A percentile compares a stretch with the other conserved stretches of the same genome.
These are phyloP conservation scores for Silurus asotus DNA, from an alignment of 2,113 vertebrate species.

Conservation along the genomic window DNA sequence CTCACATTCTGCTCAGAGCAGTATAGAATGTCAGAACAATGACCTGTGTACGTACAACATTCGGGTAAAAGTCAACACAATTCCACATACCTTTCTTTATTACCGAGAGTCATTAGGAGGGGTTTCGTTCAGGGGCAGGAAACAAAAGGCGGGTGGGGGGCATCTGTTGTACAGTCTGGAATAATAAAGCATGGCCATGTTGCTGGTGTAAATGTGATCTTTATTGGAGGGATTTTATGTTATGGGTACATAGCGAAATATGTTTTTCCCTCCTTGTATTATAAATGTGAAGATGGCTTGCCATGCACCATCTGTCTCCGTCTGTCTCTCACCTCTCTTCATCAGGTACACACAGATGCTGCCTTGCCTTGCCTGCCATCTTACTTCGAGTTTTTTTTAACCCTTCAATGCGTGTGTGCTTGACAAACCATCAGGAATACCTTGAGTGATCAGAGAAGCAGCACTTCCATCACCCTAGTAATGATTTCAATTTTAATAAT, in stretches of 20 bases:
- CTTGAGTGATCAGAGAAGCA: neutral
- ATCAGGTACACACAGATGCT: conserved; percentile 23
- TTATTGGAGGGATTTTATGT: conserved; percentile 2
- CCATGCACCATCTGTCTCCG: conserved; percentile 13
- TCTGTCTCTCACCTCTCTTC: conserved; percentile 32
- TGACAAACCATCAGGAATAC: neutral
- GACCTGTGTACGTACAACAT: conserved; percentile 41
- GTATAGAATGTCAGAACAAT: conserved; percentile 50
- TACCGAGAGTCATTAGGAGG: neutral
- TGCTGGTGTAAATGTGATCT: neutral
- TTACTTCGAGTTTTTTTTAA: neutral
- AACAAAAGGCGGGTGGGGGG: neutral
- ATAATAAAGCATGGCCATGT: neutral
- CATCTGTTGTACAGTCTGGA: conserved; percentile 10
- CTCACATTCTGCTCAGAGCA: conserved; percentile 42
- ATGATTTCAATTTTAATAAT: neutral
- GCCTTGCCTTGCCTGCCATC: neutral
- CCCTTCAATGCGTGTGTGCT: neutral
- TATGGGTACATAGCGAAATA: conserved; percentile 7
- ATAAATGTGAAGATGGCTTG: conserved; percentile 12
- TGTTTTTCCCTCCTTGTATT: neutral
- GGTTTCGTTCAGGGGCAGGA: neutral
- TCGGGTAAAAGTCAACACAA: conserved; percentile 21
- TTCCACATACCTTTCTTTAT: neutral
- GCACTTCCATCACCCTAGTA: neutral